Percentiles rank a stretch among this genome's conserved stretches.
phyloP scores from a whole-genome alignment of 2,888 invertebrate genomes.

The Aleiodes alternator region DNA sequence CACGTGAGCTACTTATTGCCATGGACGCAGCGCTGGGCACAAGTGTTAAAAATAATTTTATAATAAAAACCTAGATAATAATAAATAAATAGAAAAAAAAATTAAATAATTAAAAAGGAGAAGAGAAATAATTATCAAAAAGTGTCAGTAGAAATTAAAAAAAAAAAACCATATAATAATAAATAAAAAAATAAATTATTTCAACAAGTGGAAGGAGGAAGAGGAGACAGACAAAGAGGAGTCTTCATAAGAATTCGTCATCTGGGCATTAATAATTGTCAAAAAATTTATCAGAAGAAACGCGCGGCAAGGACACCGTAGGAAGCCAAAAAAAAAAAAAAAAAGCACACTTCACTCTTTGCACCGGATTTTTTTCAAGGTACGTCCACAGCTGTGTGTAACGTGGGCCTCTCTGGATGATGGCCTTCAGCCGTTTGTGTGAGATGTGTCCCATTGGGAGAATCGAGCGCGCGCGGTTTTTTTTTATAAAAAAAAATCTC shows the following conservation, averaged over 20 bases:
- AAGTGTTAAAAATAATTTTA: slow-evolving; percentile 39
- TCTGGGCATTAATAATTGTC: slow-evolving; percentile 36
- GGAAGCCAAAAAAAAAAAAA: slow-evolving; percentile 56
- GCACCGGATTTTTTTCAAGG: slow-evolving; percentile 67
- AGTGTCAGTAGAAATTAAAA: slow-evolving; percentile 31
- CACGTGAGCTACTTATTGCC: slow-evolving; percentile 49
- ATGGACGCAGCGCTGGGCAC: slow-evolving; percentile 54
- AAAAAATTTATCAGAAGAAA: slow-evolving; percentile 41
- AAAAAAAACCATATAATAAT: no score
- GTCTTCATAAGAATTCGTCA: slow-evolving; percentile 23
- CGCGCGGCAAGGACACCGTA: slow-evolving; percentile 62
- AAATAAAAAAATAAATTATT: neutral
- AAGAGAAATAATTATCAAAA: neutral
- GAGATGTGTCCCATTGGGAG: slow-evolving; percentile 8
- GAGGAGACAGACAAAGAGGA: slow-evolving; percentile 35
- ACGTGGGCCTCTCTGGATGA: slow-evolving; percentile 13
- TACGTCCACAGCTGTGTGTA: slow-evolving; percentile 56
- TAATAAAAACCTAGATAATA: slow-evolving; percentile 14
- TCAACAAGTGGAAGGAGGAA: slow-evolving; percentile 34
- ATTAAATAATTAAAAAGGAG: slow-evolving; percentile 11
- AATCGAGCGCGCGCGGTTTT: slow-evolving; percentile 35
- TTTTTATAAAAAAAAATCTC: neutral
- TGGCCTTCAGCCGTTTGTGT: slow-evolving; percentile 35
- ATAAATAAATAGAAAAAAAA: neutral
- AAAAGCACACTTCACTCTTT: slow-evolving; percentile 60